phyloP scores from a whole-genome alignment of 2,888 invertebrate genomes.

The Galeruca laticollis region DNA sequence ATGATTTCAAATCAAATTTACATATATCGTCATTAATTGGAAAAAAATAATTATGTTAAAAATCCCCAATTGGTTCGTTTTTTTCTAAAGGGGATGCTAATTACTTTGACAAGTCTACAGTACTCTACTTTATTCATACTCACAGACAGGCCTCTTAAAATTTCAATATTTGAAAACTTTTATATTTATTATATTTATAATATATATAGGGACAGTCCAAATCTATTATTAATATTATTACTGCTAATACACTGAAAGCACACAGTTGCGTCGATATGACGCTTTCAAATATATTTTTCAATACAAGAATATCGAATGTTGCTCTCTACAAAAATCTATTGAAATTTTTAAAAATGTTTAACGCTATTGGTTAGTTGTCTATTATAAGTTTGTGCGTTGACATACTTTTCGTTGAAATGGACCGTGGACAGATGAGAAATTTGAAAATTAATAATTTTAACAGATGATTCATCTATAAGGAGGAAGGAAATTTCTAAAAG shows the following conservation, averaged over 20 bases:
- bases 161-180: conserved; percentile 68
- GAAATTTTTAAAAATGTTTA: conserved; percentile 61
- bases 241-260: conserved; percentile 68
- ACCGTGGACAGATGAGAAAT: conserved; percentile 47
- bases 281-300: conserved; percentile 57
- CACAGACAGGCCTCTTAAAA: conserved; percentile 68
- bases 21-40: not conserved
- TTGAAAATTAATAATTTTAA: not conserved
- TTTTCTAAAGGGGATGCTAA: not conserved
- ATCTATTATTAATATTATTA: conserved; percentile 65
- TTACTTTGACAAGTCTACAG: conserved; percentile 52
- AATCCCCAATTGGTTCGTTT: not conserved
- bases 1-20: not conserved
- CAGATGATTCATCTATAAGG: conserved; percentile 8
- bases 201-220: conserved; percentile 66
- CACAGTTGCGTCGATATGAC: conserved; percentile 60
- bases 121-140: conserved; percentile 64
- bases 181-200: conserved; percentile 52
- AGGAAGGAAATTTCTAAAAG: not conserved
- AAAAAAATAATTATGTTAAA: too few relatives aligned
- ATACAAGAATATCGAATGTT: conserved; percentile 66
- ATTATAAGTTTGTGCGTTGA: conserved; percentile 65
- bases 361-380: conserved; percentile 57
- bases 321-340: conserved; percentile 60
- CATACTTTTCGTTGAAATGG: conserved; percentile 53